Conservation (phyloP, 2,888 invertebrate species). For the Folsomia manolachei region DNA sequence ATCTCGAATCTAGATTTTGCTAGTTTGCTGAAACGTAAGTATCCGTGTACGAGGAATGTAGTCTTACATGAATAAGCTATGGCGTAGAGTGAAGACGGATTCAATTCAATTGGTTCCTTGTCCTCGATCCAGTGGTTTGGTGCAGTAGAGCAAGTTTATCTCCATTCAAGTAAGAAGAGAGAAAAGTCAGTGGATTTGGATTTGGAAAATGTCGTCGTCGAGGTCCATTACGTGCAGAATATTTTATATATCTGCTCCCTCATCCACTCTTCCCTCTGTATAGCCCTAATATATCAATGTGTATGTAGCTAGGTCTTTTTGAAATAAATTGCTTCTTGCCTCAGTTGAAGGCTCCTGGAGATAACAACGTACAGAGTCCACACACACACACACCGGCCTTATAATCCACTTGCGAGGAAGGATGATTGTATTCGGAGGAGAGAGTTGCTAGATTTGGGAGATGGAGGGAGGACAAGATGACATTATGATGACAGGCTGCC, state of each 20-base stretch:
- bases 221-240: conserved; percentile 50
- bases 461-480: background rate
- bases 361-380: background rate
- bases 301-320: conserved; percentile 9
- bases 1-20: background rate
- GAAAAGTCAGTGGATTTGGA: conserved; percentile 21
- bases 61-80: background rate
- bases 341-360: background rate
- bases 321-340: conserved; percentile 18
- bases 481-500: conserved; percentile 3
- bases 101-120: conserved; percentile 20
- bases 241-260: conserved; percentile 18
- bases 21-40: background rate
- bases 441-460: background rate
- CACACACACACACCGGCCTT: background rate
- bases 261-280: background rate
- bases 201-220: conserved; percentile 50
- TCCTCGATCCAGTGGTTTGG: too few relatives aligned
- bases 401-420: too few relatives aligned
- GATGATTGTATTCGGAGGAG: too few relatives aligned
- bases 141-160: too few relatives aligned
- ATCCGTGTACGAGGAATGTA: background rate
- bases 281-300: too few relatives aligned
- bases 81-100: conserved; percentile 2
- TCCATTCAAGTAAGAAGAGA: background rate